Percentiles rank a stretch among this genome's conserved stretches.
These are phyloP conservation scores for Thamnophis sirtalis DNA, from an alignment of 2,113 vertebrate species.

Conservation along the genomic window DNA sequence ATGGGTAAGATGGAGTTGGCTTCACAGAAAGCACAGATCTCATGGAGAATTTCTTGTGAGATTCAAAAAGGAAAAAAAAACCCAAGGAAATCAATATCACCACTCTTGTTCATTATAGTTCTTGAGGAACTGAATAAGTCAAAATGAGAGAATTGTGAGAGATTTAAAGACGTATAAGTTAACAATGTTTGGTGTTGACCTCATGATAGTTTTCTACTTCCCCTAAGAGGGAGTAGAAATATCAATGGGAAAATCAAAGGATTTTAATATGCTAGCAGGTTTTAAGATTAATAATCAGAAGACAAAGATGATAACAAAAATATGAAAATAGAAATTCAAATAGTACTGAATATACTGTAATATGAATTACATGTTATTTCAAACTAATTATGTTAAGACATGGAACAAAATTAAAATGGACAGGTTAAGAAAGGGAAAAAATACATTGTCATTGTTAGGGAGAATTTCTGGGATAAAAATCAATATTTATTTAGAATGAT, in stretches of 20 bases:
- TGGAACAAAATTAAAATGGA: too few species aligned
- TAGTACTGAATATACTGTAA: not conserved
- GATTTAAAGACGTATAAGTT: not conserved
- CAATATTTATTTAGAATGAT: not conserved
- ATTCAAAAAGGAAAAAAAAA: not conserved
- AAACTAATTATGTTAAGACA: not conserved
- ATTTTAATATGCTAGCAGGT: not conserved
- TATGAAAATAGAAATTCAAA: not conserved
- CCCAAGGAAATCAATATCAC: not conserved
- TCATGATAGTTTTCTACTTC: not conserved
- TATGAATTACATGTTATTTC: not conserved
- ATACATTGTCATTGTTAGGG: not conserved
- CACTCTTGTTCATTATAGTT: not conserved
- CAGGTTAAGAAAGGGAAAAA: not conserved
- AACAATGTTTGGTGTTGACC: not conserved
- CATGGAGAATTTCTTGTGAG: not conserved
- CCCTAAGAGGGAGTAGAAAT: not conserved
- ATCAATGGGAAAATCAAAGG: not conserved
- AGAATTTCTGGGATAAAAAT: not conserved
- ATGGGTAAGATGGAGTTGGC: not conserved
- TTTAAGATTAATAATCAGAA: not conserved
- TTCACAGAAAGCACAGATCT: not conserved
- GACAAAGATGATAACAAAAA: not conserved
- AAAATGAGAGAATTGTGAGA: not conserved
- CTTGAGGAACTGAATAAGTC: not conserved